Conservation (phyloP, 2,888 invertebrate species). For the Thelaira solivaga region DNA sequence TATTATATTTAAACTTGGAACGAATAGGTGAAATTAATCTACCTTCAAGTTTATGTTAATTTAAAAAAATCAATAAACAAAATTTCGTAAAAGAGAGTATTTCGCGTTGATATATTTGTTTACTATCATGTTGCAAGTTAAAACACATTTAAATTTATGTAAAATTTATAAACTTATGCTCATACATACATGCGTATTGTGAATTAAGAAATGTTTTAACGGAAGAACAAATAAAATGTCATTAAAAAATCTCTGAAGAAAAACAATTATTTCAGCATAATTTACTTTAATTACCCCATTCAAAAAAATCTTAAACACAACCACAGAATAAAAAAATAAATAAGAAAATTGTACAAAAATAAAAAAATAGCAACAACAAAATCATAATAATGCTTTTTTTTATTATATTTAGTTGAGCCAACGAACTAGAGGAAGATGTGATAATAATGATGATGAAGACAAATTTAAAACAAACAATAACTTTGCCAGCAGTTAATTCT, state of each 20-base stretch:
- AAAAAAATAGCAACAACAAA: slow-evolving; percentile 9
- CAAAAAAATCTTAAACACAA: slow-evolving; percentile 12
- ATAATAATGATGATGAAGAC: slow-evolving; percentile 38
- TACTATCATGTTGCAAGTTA: no score
- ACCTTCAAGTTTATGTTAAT: no score
- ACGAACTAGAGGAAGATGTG: slow-evolving; percentile 2
- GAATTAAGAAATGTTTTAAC: slow-evolving; percentile 19
- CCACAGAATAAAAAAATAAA: slow-evolving; percentile 31
- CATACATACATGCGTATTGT: background rate
- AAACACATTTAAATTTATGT: no score
- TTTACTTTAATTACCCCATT: slow-evolving; percentile 74
- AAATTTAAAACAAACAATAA: slow-evolving; percentile 53
- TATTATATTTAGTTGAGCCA: slow-evolving; percentile 27
- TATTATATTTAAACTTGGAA: no score
- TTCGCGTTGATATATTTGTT: no score
- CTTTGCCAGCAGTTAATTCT: slow-evolving; percentile 27
- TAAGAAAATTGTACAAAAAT: slow-evolving; percentile 21
- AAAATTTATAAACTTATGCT: background rate
- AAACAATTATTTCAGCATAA: slow-evolving; percentile 73
- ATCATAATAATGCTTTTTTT: slow-evolving; percentile 28
- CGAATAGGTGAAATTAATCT: no score
- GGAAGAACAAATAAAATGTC: slow-evolving; percentile 45
- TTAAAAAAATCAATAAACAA: no score
- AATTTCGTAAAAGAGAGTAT: no score
- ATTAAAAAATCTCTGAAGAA: slow-evolving; percentile 66